Evolutionary conservation across 2,888 invertebrate species (phyloP), one percentile per base, ranked within the genome.

Genomic region (Meiosimyza platycephala): DNA sequence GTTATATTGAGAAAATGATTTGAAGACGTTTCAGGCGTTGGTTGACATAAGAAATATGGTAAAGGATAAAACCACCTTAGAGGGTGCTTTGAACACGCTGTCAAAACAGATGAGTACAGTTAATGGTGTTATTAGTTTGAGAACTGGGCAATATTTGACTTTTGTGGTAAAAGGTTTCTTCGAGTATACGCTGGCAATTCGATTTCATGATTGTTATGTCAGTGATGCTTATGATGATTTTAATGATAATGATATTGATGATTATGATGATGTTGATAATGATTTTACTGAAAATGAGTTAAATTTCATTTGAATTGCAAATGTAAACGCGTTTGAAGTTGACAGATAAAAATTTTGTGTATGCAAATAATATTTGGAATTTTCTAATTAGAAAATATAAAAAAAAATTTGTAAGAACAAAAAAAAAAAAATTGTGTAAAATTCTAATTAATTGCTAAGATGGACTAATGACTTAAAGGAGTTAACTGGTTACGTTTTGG

Each of bases 311-410:
- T 64, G 64, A 50, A 64, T 51, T 64, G 64, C 64, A 64, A 64
- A 64, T 64, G 50, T 51, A 6, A 16, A 40, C 9, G 64, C 51
- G 50, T 64, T 64, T 64, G 64, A 64, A 64, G 64, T 64, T 64
- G 15, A 28, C 64, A 64, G 22, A 64, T 64, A 22, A 48, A 63
- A 64, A 64, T 51, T 51, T 57, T 18, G 18, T 57, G 28, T 28
- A 12, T 64, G 51, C 64, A 64, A 64, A 64, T 64, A 64, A 64
- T 63, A 64, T 64, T 64, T 64, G 64, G 64, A 13, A 64, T 64
- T 64, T 64, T 51, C 64, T 51, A 64, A 64, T 64, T 64, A 64
- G 15, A 51, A 51, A 51, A n/a, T 64, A 28, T 64, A 51, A 16
- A 7, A 2, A 15, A 18, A 13, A 50, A 18, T 22, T n/a, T n/a